Conservation (phyloP, 37 sponge, comb jelly and placozoan genomes). For the Eunapius fragilis region DNA sequence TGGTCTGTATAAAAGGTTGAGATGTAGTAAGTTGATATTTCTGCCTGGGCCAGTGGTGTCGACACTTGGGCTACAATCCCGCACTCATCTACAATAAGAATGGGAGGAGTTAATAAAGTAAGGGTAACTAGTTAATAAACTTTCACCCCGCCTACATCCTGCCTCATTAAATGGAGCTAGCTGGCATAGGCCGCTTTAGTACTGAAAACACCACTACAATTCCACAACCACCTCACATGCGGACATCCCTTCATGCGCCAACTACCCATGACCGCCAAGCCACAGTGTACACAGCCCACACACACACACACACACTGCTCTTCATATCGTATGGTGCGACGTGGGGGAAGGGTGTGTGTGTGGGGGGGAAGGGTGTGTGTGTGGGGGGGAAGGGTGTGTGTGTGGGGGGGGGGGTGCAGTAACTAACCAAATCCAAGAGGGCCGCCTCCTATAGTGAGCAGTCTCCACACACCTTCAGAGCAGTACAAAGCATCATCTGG, state of each 20-base stretch:
- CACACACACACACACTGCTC: background rate
- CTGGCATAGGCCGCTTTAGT: no score
- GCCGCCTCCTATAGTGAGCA: slow-evolving; percentile 60
- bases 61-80: slow-evolving; percentile 73
- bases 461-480: slow-evolving; percentile 41
- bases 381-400: no score
- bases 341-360: no score
- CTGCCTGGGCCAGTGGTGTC: slow-evolving; percentile 63
- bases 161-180: no score
- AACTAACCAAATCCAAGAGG: slow-evolving; percentile 70
- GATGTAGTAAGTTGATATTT: slow-evolving; percentile 68
- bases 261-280: no score
- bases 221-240: no score
- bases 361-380: background rate
- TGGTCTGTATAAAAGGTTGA: slow-evolving; percentile 66
- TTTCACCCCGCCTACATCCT: no score
- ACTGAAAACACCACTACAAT: no score
- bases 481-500: slow-evolving; percentile 55
- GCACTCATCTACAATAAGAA: slow-evolving; percentile 56
- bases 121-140: no score
- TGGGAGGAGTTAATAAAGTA: background rate
- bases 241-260: no score
- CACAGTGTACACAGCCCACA: no score
- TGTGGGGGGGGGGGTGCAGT: background rate
- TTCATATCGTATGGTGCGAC: no score